Evolutionary conservation across 2,113 vertebrate species (phyloP).

Genomic region (Rana temporaria): DNA sequence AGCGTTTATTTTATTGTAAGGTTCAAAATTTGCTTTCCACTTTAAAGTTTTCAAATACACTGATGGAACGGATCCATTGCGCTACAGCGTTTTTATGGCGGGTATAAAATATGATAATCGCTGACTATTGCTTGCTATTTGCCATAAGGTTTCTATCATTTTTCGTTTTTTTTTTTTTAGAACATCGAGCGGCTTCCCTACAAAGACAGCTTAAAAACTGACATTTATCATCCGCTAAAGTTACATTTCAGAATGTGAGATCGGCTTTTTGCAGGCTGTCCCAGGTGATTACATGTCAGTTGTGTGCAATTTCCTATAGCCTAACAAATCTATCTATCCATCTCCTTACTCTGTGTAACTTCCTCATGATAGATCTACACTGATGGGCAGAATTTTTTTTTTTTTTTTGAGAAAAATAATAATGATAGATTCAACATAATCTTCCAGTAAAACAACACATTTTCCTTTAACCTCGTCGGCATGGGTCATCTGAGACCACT

Average conservation of each 20-base stretch:
- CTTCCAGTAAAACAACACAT: constrained; percentile 18
- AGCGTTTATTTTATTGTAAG: too few species aligned
- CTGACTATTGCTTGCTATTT: too few species aligned
- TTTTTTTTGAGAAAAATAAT: neutral
- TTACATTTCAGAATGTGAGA: constrained; percentile 2
- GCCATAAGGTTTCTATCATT: too few species aligned
- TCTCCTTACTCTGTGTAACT: neutral
- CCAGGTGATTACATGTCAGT: constrained; percentile 7
- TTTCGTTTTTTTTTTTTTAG: neutral
- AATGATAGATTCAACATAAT: constrained; percentile 33
- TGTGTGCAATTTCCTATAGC: constrained; percentile 1
- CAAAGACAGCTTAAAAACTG: neutral
- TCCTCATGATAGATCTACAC: constrained; percentile 1
- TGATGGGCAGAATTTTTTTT: neutral
- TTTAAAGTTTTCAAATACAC: too few species aligned
- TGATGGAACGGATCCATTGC: too few species aligned
- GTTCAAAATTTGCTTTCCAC: too few species aligned
- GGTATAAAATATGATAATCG: too few species aligned
- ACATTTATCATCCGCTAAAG: constrained; percentile 17
- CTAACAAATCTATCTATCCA: constrained; percentile 23
- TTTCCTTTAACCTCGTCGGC: neutral
- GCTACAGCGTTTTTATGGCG: too few species aligned
- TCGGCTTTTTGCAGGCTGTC: neutral
- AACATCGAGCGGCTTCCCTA: neutral
- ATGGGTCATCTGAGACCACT: neutral